Conservation (phyloP, 1,140 invertebrate genomes). For the Drosophila willistoni region DNA sequence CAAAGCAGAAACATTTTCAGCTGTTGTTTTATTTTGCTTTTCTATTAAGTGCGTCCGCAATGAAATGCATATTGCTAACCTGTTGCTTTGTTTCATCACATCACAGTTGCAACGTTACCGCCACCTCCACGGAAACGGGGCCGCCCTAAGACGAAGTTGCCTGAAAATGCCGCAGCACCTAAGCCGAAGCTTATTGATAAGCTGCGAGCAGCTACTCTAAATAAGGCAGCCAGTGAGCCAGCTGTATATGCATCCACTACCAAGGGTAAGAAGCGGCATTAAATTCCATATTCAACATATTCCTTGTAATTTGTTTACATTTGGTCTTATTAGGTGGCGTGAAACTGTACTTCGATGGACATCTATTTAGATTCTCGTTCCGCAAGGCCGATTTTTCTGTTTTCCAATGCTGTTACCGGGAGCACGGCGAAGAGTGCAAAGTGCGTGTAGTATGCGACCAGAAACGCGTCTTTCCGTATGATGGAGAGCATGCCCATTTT, state of each 20-base stretch:
- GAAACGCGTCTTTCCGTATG: constrained; percentile 74
- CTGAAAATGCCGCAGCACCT: constrained; percentile 35
- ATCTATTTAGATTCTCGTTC: constrained; percentile 77
- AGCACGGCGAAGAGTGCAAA: constrained; percentile 75
- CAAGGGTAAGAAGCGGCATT: constrained; percentile 52
- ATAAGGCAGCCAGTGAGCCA: constrained; percentile 57
- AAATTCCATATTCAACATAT: neutral
- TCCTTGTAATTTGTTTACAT: constrained; percentile 14
- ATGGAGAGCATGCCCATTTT: constrained; percentile 76
- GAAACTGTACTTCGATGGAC: constrained; percentile 73
- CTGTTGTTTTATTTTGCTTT: constrained; percentile 56
- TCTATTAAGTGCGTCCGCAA: constrained; percentile 13
- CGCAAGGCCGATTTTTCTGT: constrained; percentile 73
- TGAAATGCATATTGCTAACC: constrained; percentile 47
- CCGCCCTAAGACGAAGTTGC: constrained; percentile 56
- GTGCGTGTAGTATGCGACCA: constrained; percentile 78
- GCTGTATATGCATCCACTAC: constrained; percentile 76
- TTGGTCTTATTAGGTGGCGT: constrained; percentile 59
- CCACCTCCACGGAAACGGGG: constrained; percentile 70
- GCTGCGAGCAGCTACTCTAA: constrained; percentile 55
- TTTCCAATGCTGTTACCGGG: constrained; percentile 80
- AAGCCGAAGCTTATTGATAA: constrained; percentile 66
- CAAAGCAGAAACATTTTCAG: constrained; percentile 32
- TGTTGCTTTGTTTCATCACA: constrained; percentile 42
- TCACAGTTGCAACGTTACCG: constrained; percentile 40